Conservation (phyloP, 2,113 vertebrate genomes). For the Sinocyclocheilus grahami region DNA sequence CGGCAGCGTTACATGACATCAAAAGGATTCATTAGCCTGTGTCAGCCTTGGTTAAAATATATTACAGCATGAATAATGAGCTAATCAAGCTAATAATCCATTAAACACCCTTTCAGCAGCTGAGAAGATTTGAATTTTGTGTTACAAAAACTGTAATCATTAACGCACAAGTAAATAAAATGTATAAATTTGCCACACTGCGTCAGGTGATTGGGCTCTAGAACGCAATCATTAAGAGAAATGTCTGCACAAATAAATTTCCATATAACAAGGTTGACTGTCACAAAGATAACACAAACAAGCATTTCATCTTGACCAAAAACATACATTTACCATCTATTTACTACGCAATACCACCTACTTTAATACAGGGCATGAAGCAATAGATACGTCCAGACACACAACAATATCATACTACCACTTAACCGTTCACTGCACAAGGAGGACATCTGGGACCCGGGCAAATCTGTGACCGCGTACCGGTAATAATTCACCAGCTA, state of each 20-base stretch:
- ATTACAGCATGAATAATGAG: constrained; percentile 57
- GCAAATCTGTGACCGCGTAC: constrained; percentile 32
- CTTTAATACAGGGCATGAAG: neutral
- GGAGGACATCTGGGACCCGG: constrained; percentile 34
- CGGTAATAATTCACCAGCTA: constrained; percentile 53
- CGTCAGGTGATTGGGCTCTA: constrained; percentile 15
- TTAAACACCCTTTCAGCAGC: constrained; percentile 50
- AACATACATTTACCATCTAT: neutral
- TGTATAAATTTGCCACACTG: constrained; percentile 30
- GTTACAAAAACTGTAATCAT: constrained; percentile 62
- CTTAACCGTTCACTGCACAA: constrained; percentile 37
- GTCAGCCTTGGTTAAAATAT: constrained; percentile 51
- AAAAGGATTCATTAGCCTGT: constrained; percentile 50
- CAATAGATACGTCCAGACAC: constrained; percentile 17
- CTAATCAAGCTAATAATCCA: constrained; percentile 59
- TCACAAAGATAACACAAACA: neutral
- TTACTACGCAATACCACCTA: neutral
- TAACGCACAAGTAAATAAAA: constrained; percentile 42
- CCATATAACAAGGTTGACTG: constrained; percentile 20
- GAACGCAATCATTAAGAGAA: constrained; percentile 19
- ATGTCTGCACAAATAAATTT: constrained; percentile 18
- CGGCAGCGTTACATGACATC: no score
- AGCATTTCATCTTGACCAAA: constrained; percentile 7
- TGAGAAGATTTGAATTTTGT: constrained; percentile 53
- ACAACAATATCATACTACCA: constrained; percentile 40